Conservation (phyloP, 2,797 vertebrate genomes). For the Chelmon rostratus region DNA sequence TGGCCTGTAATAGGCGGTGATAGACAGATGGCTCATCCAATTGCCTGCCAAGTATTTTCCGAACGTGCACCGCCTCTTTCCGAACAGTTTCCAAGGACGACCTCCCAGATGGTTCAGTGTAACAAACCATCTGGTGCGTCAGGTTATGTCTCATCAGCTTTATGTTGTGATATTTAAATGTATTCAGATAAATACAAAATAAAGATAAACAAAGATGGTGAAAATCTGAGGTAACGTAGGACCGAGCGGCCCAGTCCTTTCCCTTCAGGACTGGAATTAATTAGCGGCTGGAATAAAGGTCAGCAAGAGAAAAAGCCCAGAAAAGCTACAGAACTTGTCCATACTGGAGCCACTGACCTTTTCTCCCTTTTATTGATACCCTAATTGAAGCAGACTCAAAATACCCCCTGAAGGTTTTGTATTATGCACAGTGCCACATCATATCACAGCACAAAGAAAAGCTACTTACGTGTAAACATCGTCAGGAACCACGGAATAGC, state of each 20-base stretch:
- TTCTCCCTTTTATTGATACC: conserved; percentile 48
- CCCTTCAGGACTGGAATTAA: conserved; percentile 53
- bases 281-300: conserved; percentile 70
- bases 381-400: conserved; percentile 49
- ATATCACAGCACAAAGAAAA: conserved; percentile 5
- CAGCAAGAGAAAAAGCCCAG: conserved; percentile 21
- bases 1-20: too few relatives aligned
- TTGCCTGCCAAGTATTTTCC: not conserved
- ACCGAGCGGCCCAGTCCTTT: conserved; percentile 11
- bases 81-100: too few relatives aligned
- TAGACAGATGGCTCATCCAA: too few relatives aligned
- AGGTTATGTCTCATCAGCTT: not conserved
- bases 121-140: too few relatives aligned
- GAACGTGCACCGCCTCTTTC: not conserved
- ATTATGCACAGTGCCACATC: conserved; percentile 17
- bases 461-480: conserved; percentile 98
- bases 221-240: not conserved
- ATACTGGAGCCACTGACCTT: conserved; percentile 60
- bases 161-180: not conserved
- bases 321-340: conserved; percentile 34
- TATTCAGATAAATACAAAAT: conserved; percentile 13
- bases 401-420: conserved; percentile 22
- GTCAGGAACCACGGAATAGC: conserved; percentile 99
- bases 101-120: too few relatives aligned
- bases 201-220: conserved; percentile 17